A percentile compares a stretch with the other conserved stretches of the same genome.
These are phyloP conservation scores for Tenebrosternarchus preto DNA, from an alignment of 2,113 vertebrate genomes.

Conservation along the genomic window DNA sequence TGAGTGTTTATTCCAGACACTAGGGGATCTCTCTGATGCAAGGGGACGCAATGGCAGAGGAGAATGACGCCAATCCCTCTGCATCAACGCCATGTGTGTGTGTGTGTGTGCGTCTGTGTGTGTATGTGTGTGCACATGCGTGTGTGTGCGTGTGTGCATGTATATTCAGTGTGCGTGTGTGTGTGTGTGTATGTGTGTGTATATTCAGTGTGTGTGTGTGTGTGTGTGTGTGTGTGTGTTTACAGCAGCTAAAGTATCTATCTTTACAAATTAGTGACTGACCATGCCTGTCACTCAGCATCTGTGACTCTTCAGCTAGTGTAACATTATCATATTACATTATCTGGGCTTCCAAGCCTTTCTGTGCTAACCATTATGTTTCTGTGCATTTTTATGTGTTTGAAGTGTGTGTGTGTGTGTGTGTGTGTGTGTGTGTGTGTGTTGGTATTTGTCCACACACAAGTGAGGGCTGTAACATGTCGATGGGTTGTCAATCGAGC, in stretches of 20 bases:
- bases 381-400: constrained; percentile 28
- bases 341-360: constrained; percentile 17
- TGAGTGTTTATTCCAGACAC: constrained; percentile 55
- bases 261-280: constrained; percentile 50
- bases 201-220: constrained; percentile 38
- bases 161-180: constrained; percentile 38
- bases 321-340: no score
- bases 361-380: constrained; percentile 12
- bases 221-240: constrained; percentile 48
- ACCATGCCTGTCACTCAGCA: constrained; percentile 54
- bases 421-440: constrained; percentile 9
- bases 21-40: constrained; percentile 78
- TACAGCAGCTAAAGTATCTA: constrained; percentile 26
- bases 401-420: neutral
- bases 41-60: constrained; percentile 75
- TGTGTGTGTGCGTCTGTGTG: neutral
- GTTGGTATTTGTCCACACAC: constrained; percentile 15
- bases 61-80: constrained; percentile 68
- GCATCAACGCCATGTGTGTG: neutral
- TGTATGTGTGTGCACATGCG: constrained; percentile 47
- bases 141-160: no score
- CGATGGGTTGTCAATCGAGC: constrained; percentile 68
- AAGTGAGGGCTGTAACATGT: constrained; percentile 45
- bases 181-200: neutral
- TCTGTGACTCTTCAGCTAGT: constrained; percentile 33